Base-by-base conservation (phyloP, 2,888 invertebrate genomes). In the Ornithoptera priamus region DNA sequence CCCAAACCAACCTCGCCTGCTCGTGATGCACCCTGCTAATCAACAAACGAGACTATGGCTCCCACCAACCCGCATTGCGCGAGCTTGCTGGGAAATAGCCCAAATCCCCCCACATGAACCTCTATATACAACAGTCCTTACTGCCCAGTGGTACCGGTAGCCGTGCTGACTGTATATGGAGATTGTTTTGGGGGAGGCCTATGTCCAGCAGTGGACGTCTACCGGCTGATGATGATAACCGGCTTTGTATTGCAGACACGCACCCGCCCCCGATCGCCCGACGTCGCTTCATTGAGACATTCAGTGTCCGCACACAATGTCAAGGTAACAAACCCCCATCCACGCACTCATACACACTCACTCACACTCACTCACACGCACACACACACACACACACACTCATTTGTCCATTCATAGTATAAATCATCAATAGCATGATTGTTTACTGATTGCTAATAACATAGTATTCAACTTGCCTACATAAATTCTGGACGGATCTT, bases 281-380 rank as follows among this genome's bases (percentile, higher is more conserved):
- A 93, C 90, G 87, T 94, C 88, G 86, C 87, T 82, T 78, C 94
- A 75, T 88, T 96, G 77, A 94, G 95, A 69, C 95, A 95, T 83
- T 95, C 95, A 81, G 94, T 94, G 80, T 96, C 95, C 72, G 93
- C 95, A 76, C 95, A 95, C 81, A 95, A 95, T 77, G 95, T 96
- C 82, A 95, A 95, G 95, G 96, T 95, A 88, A 68, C 59, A 6
- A 15, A 57, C 57, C 68, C 46, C 53, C 50, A 59, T 56, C 59
- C 46, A 18, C 39, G 63, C 56, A 60, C 42, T 42, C 56, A 56
- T n/a, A n/a, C 57, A 12, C 57, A 57, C 57, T 4, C 39, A 10
- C 39, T 3, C 39, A 10, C 8, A 39, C 39, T 0, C 8, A 10
- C 68, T 22, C 56, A 30, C 50, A 59, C 59, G 61, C 36, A 18